Conservation (phyloP, 2,888 invertebrate species). For the Mesoligia furuncula region DNA sequence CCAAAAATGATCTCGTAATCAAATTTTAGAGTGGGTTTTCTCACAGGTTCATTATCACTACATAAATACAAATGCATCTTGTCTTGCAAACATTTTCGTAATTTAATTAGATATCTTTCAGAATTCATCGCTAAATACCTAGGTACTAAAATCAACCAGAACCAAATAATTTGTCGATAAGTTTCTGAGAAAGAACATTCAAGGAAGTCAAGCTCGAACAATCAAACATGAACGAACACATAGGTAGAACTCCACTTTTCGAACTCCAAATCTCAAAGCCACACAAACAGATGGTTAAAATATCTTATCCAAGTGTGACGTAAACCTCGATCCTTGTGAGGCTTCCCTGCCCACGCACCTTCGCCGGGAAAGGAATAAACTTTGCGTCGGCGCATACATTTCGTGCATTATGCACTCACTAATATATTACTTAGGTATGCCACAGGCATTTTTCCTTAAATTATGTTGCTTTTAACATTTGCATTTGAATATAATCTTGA, state of each 20-base stretch:
- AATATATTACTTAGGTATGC: conserved; percentile 71
- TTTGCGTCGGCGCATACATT: conserved; percentile 79
- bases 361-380: conserved; percentile 76
- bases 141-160: not conserved
- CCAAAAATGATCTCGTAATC: not conserved
- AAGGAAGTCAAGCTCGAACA: conserved; percentile 32
- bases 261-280: conserved; percentile 31
- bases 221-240: conserved; percentile 20
- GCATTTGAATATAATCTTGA: conserved; percentile 67
- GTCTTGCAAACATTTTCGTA: not conserved
- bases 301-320: conserved; percentile 61
- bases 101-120: not conserved
- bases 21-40: not conserved
- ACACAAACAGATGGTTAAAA: conserved; percentile 32
- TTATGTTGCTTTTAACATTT: conserved; percentile 68
- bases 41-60: not conserved
- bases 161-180: conserved; percentile 3
- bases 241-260: conserved; percentile 21
- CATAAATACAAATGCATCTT: not conserved
- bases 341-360: conserved; percentile 79
- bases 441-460: conserved; percentile 68
- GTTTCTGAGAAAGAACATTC: conserved; percentile 31
- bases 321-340: conserved; percentile 62
- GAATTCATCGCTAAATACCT: not conserved
- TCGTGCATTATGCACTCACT: conserved; percentile 75